Percentiles rank a stretch among this genome's conserved stretches.
phyloP scores from a whole-genome alignment of 2,797 vertebrate species.

The Hyperoplus immaculatus region DNA sequence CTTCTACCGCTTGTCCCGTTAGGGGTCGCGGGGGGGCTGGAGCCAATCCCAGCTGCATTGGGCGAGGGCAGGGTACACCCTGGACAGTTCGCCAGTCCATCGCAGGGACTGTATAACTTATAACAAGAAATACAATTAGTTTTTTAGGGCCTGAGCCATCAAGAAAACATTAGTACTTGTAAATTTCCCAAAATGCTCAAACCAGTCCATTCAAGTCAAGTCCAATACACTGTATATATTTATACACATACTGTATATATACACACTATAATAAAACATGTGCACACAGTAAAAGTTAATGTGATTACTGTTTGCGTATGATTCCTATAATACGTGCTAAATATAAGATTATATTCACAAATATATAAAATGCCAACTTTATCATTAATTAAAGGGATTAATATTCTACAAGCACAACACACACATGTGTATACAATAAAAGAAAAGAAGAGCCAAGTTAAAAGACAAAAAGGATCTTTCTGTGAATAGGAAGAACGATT shows the following conservation, averaged over 20 bases:
- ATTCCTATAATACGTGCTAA: neutral
- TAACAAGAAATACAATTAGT: neutral
- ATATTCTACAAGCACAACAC: neutral
- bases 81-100: no score
- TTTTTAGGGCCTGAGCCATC: neutral
- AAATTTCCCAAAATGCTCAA: neutral
- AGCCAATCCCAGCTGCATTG: no score
- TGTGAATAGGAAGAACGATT: neutral
- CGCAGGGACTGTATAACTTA: neutral
- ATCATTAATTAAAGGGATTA: neutral
- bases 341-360: neutral
- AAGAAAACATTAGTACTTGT: no score
- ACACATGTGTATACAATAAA: no score
- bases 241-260: no score
- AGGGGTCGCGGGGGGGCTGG: no score
- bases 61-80: no score
- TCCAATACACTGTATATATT: neutral
- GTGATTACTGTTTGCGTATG: neutral
- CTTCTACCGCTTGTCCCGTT: no score
- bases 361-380: slow-evolving; percentile 7
- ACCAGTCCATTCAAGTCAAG: neutral
- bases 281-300: neutral
- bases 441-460: neutral
- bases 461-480: neutral
- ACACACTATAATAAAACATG: no score